Evolutionary conservation across 1,140 invertebrate genomes (phyloP), one percentile per base, ranked within the genome.

Genomic region (Bactericera cockerelli): DNA sequence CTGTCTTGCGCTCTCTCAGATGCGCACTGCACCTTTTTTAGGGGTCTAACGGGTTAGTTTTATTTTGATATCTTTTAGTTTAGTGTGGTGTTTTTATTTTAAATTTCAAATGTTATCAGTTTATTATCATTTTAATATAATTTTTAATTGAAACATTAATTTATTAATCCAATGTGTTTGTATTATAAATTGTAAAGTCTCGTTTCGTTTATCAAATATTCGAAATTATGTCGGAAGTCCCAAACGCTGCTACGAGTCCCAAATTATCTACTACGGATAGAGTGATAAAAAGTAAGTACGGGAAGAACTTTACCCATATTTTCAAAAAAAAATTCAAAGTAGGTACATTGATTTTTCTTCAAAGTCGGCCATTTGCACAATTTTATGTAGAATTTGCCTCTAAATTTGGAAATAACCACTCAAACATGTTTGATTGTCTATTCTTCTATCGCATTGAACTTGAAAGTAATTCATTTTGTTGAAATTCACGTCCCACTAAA

Each of bases 211-310:
- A 8, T 6, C 3, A 19, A 49, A 49, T 4, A 19, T 49, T 49
- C n/a, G 22, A 49, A 19, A 49, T 19, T 8, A 49, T 49, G 42
- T 49, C 42, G 42, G 42, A 49, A 19, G 22, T 8, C 19, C n/a
- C 42, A 4, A 49, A 16, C 22, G 42, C 42, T 6, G 42, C 42
- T n/a, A 4, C 42, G 42, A 49, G 42, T 49, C 42, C 42, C n/a
- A 49, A 49, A 49, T 49, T 49, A 49, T 49, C 42, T 10, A 49
- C 42, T n/a, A 49, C 42, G 42, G 42, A 49, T 49, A 16, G 42
- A 49, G 42, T 49, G 8, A 49, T 49, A 19, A 49, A 49, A 49
- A 49, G 42, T 49, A 22, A 49, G 42, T 49, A 49, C 28, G n/a
- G n/a, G n/a, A 31, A 31, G 28, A 49, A 49, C 42, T 49, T 49